Percentiles rank a stretch among this genome's conserved stretches.
Evolutionary conservation across 2,888 invertebrate species (phyloP).

Genomic region (Molorchus minor): DNA sequence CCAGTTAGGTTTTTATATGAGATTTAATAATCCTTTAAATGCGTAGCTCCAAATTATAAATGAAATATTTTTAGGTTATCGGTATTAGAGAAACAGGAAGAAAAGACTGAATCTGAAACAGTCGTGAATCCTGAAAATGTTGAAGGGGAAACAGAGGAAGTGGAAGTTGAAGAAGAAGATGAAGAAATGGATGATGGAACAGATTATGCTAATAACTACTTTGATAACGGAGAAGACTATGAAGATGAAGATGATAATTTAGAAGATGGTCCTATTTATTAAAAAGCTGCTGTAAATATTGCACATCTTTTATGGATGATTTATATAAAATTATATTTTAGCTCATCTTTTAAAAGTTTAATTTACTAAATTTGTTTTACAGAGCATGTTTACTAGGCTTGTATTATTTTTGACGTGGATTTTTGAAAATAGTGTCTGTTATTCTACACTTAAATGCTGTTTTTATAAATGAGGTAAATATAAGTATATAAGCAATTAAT

Average conservation of each 20-base stretch:
- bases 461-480: no score
- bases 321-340: neutral
- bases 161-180: conserved; percentile 75
- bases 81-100: conserved; percentile 73
- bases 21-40: no score
- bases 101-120: conserved; percentile 62
- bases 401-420: no score
- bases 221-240: conserved; percentile 87
- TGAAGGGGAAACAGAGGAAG: conserved; percentile 67
- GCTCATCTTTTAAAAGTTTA: no score
- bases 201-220: conserved; percentile 87
- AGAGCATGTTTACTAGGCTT: no score
- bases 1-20: no score
- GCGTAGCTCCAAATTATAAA: neutral
- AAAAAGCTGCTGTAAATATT: conserved; percentile 42
- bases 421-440: no score
- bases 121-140: conserved; percentile 66
- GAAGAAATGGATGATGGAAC: conserved; percentile 91
- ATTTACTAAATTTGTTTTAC: conserved; percentile 1
- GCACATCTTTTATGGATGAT: neutral
- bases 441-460: no score
- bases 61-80: conserved; percentile 47
- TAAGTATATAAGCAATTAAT: no score
- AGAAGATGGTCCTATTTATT: conserved; percentile 85
- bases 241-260: conserved; percentile 88